phyloP scores from a whole-genome alignment of 2,113 vertebrate species.

The Fulica atra region DNA sequence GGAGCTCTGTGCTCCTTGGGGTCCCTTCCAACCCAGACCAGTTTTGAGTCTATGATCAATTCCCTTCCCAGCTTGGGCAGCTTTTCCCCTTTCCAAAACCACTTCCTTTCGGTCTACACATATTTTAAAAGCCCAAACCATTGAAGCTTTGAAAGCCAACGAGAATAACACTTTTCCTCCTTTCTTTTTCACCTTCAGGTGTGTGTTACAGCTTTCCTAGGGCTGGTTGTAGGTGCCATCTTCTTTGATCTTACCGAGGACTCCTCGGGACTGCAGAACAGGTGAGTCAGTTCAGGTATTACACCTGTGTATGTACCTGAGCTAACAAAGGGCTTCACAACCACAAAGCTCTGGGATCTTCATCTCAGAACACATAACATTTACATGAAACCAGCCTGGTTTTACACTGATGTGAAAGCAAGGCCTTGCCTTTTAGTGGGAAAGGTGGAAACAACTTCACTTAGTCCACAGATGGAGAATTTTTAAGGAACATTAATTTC shows the following conservation, averaged over 20 bases:
- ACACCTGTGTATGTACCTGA: neutral
- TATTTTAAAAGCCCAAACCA: neutral
- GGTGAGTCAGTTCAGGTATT: constrained; percentile 71
- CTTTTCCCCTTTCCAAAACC: neutral
- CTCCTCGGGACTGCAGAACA: constrained; percentile 85
- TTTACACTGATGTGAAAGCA: neutral
- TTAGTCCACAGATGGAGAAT: neutral
- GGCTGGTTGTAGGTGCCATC: constrained; percentile 84
- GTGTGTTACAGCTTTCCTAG: constrained; percentile 79
- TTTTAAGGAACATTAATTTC: neutral
- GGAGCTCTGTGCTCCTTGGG: no score
- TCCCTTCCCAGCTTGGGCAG: neutral
- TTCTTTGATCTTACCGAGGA: constrained; percentile 81
- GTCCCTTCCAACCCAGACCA: no score
- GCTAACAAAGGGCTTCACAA: neutral
- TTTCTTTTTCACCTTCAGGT: constrained; percentile 69
- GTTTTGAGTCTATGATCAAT: no score
- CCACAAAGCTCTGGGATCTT: neutral
- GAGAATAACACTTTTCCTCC: neutral
- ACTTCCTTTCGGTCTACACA: neutral
- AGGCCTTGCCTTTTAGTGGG: neutral
- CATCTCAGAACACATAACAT: neutral
- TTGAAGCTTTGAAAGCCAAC: neutral
- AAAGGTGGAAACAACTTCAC: neutral
- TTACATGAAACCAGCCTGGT: neutral